phyloP scores from a whole-genome alignment of 2,113 vertebrate species.

The Herpailurus yagouaroundi region DNA sequence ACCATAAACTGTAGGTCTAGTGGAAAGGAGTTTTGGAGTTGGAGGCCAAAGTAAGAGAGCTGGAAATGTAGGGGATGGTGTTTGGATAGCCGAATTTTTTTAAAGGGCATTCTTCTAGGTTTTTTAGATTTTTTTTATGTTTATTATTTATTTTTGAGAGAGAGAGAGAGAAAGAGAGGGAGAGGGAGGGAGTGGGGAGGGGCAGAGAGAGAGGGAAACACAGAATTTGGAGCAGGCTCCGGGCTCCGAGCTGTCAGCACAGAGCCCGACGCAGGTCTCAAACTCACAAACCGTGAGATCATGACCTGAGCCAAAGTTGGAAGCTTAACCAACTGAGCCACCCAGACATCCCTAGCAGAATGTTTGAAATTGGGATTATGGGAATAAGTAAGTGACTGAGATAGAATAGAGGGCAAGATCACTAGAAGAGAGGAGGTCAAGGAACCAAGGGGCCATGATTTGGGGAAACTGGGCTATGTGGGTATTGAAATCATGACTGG shows the following conservation, averaged over 20 bases:
- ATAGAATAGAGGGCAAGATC: not conserved
- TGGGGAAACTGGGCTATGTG: not conserved
- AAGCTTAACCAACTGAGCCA: no score
- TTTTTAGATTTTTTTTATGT: no score
- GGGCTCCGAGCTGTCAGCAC: no score
- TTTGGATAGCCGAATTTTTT: not conserved
- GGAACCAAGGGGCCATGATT: not conserved
- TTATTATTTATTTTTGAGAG: no score
- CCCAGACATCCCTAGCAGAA: not conserved
- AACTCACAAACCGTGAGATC: no score
- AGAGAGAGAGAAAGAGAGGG: no score
- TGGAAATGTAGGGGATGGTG: not conserved
- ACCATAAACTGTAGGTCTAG: not conserved
- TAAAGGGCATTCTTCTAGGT: no score
- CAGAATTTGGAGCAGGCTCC: no score
- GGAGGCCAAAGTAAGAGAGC: not conserved
- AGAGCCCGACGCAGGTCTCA: no score
- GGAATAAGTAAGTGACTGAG: not conserved
- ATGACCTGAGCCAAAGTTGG: no score
- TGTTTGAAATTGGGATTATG: not conserved
- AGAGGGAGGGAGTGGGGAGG: no score
- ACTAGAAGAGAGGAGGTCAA: not conserved
- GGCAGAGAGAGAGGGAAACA: no score
- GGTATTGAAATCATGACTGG: not conserved
- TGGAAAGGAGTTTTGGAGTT: not conserved